A percentile compares a stretch with the other conserved stretches of the same genome.
phyloP scores from a whole-genome alignment of 2,888 invertebrate species.

The Nephrocerus scutellatus region DNA sequence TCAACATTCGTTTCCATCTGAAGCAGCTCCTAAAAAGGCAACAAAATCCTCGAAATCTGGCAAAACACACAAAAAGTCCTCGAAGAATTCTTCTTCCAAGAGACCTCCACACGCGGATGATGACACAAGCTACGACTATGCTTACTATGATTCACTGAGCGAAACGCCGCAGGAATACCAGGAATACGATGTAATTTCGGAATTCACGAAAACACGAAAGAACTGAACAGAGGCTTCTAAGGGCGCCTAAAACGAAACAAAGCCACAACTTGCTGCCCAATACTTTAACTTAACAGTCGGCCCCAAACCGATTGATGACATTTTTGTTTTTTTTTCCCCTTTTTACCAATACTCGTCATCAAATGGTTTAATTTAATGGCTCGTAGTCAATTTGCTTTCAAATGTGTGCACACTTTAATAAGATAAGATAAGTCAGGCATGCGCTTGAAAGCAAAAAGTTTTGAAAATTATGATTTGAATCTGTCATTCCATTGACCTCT shows the following conservation, averaged over 20 bases:
- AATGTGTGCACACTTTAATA: no score
- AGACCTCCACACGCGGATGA: slow-evolving; percentile 50
- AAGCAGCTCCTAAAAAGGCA: slow-evolving; percentile 8
- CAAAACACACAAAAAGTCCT: slow-evolving; percentile 35
- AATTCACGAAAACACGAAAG: slow-evolving; percentile 56
- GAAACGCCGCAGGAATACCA: slow-evolving; percentile 51
- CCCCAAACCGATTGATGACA: no score
- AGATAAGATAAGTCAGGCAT: no score
- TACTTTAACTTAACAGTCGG: neutral
- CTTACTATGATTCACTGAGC: slow-evolving; percentile 65
- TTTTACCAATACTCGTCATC: no score
- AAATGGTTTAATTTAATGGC: no score
- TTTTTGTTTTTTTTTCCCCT: no score
- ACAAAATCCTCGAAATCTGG: slow-evolving; percentile 24
- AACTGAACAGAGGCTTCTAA: slow-evolving; percentile 14
- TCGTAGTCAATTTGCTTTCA: no score
- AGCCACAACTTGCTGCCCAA: neutral
- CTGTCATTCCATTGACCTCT: no score
- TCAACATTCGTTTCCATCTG: slow-evolving; percentile 19
- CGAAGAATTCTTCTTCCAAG: slow-evolving; percentile 46
- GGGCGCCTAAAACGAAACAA: neutral
- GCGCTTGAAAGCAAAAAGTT: no score
- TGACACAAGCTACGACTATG: slow-evolving; percentile 73
- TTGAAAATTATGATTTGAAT: no score
- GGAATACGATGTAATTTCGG: slow-evolving; percentile 56